A percentile compares a stretch with the other conserved stretches of the same genome.
phyloP scores from a whole-genome alignment of 2,797 vertebrate species.

The Okamejei kenojei region DNA sequence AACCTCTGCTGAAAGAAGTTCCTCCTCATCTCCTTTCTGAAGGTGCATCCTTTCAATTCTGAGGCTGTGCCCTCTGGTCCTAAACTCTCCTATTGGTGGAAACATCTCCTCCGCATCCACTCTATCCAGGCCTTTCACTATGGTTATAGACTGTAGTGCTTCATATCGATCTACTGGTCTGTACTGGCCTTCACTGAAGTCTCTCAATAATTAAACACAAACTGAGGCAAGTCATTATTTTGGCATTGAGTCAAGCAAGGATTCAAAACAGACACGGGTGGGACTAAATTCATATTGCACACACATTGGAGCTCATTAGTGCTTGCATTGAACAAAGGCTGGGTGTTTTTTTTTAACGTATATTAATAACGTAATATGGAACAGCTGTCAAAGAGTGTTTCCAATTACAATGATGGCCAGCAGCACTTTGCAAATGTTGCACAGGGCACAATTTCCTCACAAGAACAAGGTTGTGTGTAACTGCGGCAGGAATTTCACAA shows the following conservation, averaged over 20 bases:
- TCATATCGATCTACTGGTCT: not conserved
- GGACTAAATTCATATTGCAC: not conserved
- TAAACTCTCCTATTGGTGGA: no score
- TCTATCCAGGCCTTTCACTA: no score
- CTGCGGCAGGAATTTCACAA: not conserved
- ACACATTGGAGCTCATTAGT: conserved; percentile 29
- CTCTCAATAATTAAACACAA: not conserved
- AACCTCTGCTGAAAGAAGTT: no score
- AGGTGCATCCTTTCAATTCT: no score
- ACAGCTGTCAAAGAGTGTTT: conserved; percentile 15
- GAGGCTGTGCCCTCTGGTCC: no score
- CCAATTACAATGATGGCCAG: conserved; percentile 10
- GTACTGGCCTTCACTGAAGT: not conserved
- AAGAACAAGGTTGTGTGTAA: conserved; percentile 22
- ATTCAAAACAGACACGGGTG: not conserved
- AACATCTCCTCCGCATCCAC: no score
- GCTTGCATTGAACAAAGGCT: not conserved
- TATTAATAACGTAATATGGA: conserved; percentile 3
- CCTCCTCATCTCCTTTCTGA: no score
- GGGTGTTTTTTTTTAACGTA: not conserved
- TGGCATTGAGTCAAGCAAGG: not conserved
- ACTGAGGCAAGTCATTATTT: not conserved
- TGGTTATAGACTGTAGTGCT: not conserved
- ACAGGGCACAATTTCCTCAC: not conserved
- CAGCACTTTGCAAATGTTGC: not conserved